Conservation (phyloP, 2,113 vertebrate genomes). For the Planiliza haematocheilus region DNA sequence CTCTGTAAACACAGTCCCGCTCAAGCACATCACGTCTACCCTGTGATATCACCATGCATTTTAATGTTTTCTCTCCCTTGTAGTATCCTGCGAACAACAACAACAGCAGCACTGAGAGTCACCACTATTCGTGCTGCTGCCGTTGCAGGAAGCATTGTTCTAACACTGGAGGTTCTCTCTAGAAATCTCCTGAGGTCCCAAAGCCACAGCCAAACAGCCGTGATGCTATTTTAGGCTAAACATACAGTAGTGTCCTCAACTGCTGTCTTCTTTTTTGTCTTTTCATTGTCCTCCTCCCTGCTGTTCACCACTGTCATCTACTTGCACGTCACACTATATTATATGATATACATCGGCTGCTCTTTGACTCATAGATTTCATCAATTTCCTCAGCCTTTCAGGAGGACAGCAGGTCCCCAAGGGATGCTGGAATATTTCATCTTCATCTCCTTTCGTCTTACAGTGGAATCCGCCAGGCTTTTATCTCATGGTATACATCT, state of each 20-base stretch:
- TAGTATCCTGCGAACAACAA: slow-evolving; percentile 49
- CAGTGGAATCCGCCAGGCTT: slow-evolving; percentile 21
- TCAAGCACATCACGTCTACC: slow-evolving; percentile 40
- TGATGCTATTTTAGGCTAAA: slow-evolving; percentile 53
- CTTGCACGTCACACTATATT: slow-evolving; percentile 29
- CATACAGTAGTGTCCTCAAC: slow-evolving; percentile 35
- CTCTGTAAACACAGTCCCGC: slow-evolving; percentile 46
- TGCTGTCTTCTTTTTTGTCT: slow-evolving; percentile 11
- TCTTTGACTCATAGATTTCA: slow-evolving; percentile 44
- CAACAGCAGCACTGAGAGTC: slow-evolving; percentile 36
- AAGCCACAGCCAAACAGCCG: slow-evolving; percentile 46
- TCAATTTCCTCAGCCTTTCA: slow-evolving; percentile 36
- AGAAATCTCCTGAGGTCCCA: slow-evolving; percentile 28
- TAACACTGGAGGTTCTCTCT: slow-evolving; percentile 36
- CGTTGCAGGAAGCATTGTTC: slow-evolving; percentile 29
- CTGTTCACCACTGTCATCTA: slow-evolving; percentile 12
- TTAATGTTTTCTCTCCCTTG: slow-evolving; percentile 39
- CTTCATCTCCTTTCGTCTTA: slow-evolving; percentile 30
- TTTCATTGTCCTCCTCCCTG: neutral
- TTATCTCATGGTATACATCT: slow-evolving; percentile 4
- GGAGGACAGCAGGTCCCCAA: slow-evolving; percentile 21
- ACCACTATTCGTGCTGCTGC: slow-evolving; percentile 26
- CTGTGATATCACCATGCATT: slow-evolving; percentile 37
- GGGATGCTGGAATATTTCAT: slow-evolving; percentile 38
- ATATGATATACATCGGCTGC: slow-evolving; percentile 10